phyloP scores from a whole-genome alignment of 2,888 invertebrate species.

The Melikaiella ostensackeni region DNA sequence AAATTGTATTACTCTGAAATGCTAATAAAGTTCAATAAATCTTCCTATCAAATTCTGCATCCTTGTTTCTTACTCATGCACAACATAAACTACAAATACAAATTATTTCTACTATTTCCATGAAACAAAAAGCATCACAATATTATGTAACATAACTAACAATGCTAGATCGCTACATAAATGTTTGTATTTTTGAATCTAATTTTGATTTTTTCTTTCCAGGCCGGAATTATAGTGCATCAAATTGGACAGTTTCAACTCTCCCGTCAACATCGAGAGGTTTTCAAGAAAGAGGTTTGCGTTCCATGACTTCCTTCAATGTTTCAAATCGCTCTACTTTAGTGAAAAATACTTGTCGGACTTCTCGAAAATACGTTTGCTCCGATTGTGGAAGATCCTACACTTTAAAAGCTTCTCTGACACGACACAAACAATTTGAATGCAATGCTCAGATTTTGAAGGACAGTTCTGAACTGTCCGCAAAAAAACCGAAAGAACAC shows the following conservation, averaged over 20 bases:
- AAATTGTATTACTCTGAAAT: neutral
- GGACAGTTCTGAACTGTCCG: neutral
- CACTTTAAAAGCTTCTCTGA: slow-evolving; percentile 65
- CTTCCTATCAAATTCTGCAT: neutral
- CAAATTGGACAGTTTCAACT: slow-evolving; percentile 70
- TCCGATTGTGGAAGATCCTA: slow-evolving; percentile 67
- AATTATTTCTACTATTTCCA: neutral
- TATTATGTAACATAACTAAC: neutral
- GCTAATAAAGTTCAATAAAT: neutral
- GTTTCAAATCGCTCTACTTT: slow-evolving; percentile 43
- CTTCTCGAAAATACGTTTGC: slow-evolving; percentile 67
- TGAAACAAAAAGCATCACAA: neutral
- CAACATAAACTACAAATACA: neutral
- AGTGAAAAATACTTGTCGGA: slow-evolving; percentile 45
- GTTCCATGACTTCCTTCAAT: slow-evolving; percentile 60
- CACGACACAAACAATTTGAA: slow-evolving; percentile 66
- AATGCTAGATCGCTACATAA: neutral
- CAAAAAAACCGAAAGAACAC: slow-evolving; percentile 60
- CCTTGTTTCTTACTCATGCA: neutral
- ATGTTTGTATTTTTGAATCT: neutral
- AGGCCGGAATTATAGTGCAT: slow-evolving; percentile 66
- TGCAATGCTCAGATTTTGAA: slow-evolving; percentile 52
- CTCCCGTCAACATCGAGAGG: no score
- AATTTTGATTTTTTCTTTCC: slow-evolving; percentile 52
- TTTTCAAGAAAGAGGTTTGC: slow-evolving; percentile 56